Percentiles rank a stretch among this genome's conserved stretches.
Evolutionary conservation across 2,888 invertebrate species (phyloP).

Genomic region (Aphidoletes aphidimyza): DNA sequence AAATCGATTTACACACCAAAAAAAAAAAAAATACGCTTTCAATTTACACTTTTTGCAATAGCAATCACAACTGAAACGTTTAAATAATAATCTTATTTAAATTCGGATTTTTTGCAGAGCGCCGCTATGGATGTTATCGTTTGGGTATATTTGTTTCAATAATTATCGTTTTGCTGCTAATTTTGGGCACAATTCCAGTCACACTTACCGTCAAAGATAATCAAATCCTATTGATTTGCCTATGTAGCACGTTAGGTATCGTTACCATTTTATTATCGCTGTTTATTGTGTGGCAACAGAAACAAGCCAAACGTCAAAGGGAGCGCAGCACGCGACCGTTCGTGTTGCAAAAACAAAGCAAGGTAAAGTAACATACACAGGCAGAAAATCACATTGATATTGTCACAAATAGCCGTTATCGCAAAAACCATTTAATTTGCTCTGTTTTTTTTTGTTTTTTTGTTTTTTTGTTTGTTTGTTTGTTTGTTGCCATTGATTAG

Average conservation of each 20-base stretch:
- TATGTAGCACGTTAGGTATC: constrained; percentile 35
- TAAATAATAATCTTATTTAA: too few relatives aligned
- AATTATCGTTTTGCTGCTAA: constrained; percentile 43
- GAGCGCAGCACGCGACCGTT: constrained; percentile 24
- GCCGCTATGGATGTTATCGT: constrained; percentile 37
- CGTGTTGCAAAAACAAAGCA: constrained; percentile 23
- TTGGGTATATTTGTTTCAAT: constrained; percentile 25
- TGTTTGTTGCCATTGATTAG: background rate
- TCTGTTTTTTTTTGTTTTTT: background rate
- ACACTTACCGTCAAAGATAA: constrained; percentile 43
- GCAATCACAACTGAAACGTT: too few relatives aligned
- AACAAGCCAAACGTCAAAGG: constrained; percentile 33
- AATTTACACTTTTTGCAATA: too few relatives aligned
- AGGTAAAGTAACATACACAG: background rate
- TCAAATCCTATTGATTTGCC: constrained; percentile 24
- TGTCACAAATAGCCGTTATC: too few relatives aligned
- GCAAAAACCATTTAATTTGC: background rate
- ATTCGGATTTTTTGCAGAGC: background rate
- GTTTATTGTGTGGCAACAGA: constrained; percentile 52
- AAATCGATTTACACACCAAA: too few relatives aligned
- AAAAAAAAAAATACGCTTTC: too few relatives aligned
- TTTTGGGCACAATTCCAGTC: constrained; percentile 52
- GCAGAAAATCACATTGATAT: too few relatives aligned
- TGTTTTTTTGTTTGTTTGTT: background rate
- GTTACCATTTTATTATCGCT: constrained; percentile 41